These are phyloP conservation scores for Noctua fimbriata DNA, from an alignment of 2,888 invertebrate genomes.

Conservation along the genomic window DNA sequence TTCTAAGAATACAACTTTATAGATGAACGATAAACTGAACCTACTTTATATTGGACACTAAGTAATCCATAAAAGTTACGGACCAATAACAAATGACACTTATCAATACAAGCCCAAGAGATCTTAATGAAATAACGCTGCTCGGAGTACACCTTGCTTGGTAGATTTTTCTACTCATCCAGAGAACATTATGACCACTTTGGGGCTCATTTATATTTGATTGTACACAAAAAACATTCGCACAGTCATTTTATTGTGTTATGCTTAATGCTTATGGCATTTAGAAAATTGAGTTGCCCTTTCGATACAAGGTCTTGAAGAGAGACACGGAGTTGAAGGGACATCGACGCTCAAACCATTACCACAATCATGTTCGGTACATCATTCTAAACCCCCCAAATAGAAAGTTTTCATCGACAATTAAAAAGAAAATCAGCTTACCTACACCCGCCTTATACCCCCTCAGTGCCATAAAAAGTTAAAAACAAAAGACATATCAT, in stretches of 20 bases:
- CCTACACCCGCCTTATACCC: not conserved
- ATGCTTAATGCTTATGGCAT: not conserved
- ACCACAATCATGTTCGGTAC: not conserved
- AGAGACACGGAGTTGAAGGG: not conserved
- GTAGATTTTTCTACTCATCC: not conserved
- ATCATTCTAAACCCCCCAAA: not conserved
- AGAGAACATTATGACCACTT: not conserved
- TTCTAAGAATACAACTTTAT: not conserved
- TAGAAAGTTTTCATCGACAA: not conserved
- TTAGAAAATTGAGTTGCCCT: not conserved
- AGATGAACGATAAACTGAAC: not conserved
- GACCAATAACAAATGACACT: not conserved
- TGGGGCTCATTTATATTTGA: not conserved
- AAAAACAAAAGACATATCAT: not conserved
- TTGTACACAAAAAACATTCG: not conserved
- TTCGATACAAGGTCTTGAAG: not conserved
- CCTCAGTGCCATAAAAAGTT: not conserved
- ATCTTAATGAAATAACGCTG: not conserved
- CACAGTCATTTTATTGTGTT: not conserved
- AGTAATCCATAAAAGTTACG: not conserved
- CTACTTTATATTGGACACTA: not conserved
- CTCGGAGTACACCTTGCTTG: not conserved
- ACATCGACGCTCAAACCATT: not conserved
- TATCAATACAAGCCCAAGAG: not conserved
- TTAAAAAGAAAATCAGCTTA: not conserved